Evolutionary conservation across 2,113 vertebrate genomes (phyloP).

Genomic region (Bettongia penicillata): DNA sequence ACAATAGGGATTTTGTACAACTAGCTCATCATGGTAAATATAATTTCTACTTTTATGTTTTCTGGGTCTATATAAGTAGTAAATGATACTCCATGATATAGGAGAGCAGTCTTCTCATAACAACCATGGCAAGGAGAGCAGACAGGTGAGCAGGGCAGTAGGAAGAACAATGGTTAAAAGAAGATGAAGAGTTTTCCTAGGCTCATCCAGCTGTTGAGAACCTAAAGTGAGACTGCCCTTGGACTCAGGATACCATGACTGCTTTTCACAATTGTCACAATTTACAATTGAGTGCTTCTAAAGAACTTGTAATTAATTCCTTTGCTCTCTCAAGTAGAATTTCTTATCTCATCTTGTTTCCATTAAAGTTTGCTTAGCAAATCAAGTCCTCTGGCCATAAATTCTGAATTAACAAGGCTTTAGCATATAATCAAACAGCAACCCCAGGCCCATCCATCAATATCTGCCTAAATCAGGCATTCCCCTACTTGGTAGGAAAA

Average conservation of each 20-base stretch:
- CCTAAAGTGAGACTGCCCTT: neutral
- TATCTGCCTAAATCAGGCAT: neutral
- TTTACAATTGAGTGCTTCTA: neutral
- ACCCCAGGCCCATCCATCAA: neutral
- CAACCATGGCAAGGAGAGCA: neutral
- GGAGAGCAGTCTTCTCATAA: neutral
- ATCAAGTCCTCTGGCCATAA: neutral
- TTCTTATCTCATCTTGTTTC: neutral
- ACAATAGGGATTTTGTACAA: neutral
- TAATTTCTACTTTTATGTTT: neutral
- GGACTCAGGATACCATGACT: neutral
- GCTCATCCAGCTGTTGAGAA: neutral
- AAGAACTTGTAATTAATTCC: neutral
- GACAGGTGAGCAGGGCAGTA: neutral
- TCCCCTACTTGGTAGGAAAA: neutral
- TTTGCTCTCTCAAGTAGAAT: slow-evolving; percentile 1
- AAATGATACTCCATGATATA: neutral
- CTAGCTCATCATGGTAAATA: neutral
- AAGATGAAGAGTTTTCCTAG: neutral
- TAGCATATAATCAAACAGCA: neutral
- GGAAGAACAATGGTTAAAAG: neutral
- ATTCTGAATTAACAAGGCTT: neutral
- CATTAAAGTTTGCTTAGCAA: neutral
- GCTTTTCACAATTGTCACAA: neutral
- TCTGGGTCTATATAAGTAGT: neutral